Evolutionary conservation across 1,140 invertebrate species (phyloP).

Genomic region (Hycleus cichorii): DNA sequence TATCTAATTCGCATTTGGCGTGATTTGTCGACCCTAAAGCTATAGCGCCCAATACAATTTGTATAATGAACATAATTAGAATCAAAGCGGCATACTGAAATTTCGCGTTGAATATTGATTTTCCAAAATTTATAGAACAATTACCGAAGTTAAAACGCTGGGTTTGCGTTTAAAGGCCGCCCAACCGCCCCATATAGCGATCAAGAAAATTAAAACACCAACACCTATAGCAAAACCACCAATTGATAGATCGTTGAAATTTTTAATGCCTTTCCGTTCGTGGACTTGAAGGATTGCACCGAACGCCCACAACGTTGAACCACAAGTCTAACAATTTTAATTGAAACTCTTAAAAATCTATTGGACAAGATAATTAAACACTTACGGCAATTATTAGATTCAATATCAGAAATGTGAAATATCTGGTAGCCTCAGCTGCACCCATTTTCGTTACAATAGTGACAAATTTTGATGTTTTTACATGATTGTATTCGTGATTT

Average conservation of each 20-base stretch:
- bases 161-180: conserved; percentile 5
- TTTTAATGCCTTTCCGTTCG: conserved; percentile 6
- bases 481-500: no score
- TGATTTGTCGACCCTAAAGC: neutral
- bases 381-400: conserved; percentile 8
- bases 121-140: no score
- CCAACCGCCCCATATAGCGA: conserved; percentile 6
- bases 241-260: conserved; percentile 1
- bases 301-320: conserved; percentile 1
- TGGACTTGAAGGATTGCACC: conserved; percentile 5
- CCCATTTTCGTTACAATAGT: neutral
- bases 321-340: conserved; percentile 3
- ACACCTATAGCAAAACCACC: conserved; percentile 5
- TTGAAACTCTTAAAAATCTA: no score
- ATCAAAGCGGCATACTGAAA: conserved; percentile 1
- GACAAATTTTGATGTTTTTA: no score
- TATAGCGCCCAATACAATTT: conserved; percentile 4
- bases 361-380: neutral
- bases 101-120: neutral
- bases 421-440: conserved; percentile 5
- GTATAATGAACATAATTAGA: conserved; percentile 3
- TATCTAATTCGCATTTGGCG: neutral
- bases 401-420: neutral
- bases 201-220: neutral
- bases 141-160: conserved; percentile 3